A percentile compares a stretch with the other conserved stretches of the same genome.
Conservation (phyloP, 53 echinoderm and acorn worm species). For the Antedon mediterranea region DNA sequence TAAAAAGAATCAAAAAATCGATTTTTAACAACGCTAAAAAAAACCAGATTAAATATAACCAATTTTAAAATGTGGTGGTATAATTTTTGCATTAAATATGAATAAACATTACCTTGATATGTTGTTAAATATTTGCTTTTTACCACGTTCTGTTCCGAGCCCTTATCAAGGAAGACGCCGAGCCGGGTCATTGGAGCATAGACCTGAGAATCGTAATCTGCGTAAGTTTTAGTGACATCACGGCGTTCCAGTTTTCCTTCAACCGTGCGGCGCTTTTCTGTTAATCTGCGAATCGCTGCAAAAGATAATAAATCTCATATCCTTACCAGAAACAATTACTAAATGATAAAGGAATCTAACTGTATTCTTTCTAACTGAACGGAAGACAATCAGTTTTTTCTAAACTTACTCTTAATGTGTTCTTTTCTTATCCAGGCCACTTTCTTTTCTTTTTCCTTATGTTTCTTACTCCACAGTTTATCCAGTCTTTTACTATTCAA, state of each 20-base stretch:
- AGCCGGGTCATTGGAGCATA: conserved; percentile 86
- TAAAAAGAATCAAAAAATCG: not conserved
- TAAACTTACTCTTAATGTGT: conserved; percentile 65
- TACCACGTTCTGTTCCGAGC: conserved; percentile 77
- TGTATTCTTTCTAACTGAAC: not conserved
- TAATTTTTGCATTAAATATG: too few species aligned
- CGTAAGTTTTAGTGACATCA: conserved; percentile 70
- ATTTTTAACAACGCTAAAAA: too few species aligned
- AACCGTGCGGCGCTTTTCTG: conserved; percentile 61
- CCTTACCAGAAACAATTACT: too few species aligned
- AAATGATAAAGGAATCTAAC: not conserved
- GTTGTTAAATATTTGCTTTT: conserved; percentile 90
- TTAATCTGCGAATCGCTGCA: conserved; percentile 79
- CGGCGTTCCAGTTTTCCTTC: conserved; percentile 88
- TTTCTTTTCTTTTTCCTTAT: conserved; percentile 69
- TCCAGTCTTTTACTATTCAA: conserved; percentile 78
- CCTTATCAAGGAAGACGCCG: conserved; percentile 93
- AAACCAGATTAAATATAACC: too few species aligned
- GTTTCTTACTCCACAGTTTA: conserved; percentile 95
- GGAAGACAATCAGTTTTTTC: too few species aligned
- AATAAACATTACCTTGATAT: conserved; percentile 90
- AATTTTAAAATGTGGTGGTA: too few species aligned
- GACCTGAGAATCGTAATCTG: conserved; percentile 54
- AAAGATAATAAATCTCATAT: too few species aligned
- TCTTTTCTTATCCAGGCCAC: conserved; percentile 93